Base-by-base conservation (phyloP, 1,140 invertebrate genomes). In the Plectrocnemia conspersa region DNA sequence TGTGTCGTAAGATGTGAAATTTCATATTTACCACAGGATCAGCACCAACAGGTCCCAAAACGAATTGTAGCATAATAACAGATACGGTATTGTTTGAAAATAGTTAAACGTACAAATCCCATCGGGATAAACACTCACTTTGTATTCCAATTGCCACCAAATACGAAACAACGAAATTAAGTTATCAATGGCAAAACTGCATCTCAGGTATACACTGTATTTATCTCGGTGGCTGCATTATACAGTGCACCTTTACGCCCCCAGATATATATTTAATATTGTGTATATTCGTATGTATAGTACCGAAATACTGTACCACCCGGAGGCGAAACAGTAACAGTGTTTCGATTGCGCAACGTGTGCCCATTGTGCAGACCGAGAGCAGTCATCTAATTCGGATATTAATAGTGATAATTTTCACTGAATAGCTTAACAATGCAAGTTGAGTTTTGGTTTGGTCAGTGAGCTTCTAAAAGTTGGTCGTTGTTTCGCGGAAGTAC, bases 371-470 rank as follows among this genome's bases (percentile, higher is more conserved):
- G 16, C 38, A 9, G 38, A 52, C 41, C 52, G 35, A 38, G 35
- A 13, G 23, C n/a, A 45, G 27, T 24, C 52, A 42, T 44, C 54
- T 56, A 48, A 56, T 56, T 50, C 29, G 27, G 47, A 50, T 50
- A 56, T 56, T 50, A 50, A 56, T 45, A 33, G 47, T 36, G 46
- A 56, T 56, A 56, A 56, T 56, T 48, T 42, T 46, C 46, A 27
- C 47, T 38, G 40, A 22, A 52, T 18, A 44, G 38, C 40, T 29
- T 46, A 38, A 38, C 35, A 56, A 33, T 52, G 54, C 54, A 56
- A 56, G 36, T 50, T 52, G 25, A 44, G 49, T 48, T 49, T 23
- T n/a, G 54, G 47, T 40, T 40, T 50, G 54, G 54, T 56, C 54
- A 56, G 40, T 56, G 49, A 56, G 35, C 18, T 15, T 38, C 35